These are phyloP conservation scores for Abrostola triplasia DNA, from an alignment of 2,888 invertebrate genomes.

Conservation along the genomic window DNA sequence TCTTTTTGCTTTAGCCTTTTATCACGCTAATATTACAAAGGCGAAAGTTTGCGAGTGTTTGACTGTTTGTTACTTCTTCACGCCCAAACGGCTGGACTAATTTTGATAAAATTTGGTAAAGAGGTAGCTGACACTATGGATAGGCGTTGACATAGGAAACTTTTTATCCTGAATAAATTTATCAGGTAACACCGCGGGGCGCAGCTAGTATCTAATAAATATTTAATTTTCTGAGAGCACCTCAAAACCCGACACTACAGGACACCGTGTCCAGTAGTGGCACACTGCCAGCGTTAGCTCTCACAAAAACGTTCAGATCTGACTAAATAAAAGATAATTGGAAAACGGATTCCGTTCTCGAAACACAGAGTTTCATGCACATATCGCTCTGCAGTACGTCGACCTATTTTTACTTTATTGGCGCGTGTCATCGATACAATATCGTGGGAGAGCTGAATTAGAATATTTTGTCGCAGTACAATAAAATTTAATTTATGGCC, in stretches of 20 bases:
- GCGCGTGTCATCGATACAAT: conserved; percentile 54
- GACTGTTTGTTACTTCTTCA: too few species aligned
- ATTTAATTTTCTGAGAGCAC: conserved; percentile 5
- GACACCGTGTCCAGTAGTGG: conserved; percentile 44
- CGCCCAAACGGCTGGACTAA: too few species aligned
- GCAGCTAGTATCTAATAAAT: too few species aligned
- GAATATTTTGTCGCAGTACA: conserved; percentile 43
- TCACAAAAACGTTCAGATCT: conserved; percentile 22
- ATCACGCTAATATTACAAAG: too few species aligned
- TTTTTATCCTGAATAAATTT: too few species aligned
- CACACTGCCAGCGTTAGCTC: conserved; percentile 43
- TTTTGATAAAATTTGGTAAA: too few species aligned
- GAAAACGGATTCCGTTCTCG: conserved; percentile 46
- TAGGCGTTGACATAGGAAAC: too few species aligned
- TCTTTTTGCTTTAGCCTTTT: too few species aligned
- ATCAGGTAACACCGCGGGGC: too few species aligned
- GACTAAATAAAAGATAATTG: conserved; percentile 51
- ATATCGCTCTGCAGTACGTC: conserved; percentile 47
- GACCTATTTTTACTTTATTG: conserved; percentile 55
- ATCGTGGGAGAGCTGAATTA: conserved; percentile 40
- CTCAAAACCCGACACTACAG: conserved; percentile 28
- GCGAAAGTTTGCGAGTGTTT: too few species aligned
- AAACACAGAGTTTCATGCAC: conserved; percentile 42
- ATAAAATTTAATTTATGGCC: conserved; percentile 43
- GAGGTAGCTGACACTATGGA: too few species aligned